Conservation (phyloP, 2,113 vertebrate genomes). For the Vulpes lagopus region DNA sequence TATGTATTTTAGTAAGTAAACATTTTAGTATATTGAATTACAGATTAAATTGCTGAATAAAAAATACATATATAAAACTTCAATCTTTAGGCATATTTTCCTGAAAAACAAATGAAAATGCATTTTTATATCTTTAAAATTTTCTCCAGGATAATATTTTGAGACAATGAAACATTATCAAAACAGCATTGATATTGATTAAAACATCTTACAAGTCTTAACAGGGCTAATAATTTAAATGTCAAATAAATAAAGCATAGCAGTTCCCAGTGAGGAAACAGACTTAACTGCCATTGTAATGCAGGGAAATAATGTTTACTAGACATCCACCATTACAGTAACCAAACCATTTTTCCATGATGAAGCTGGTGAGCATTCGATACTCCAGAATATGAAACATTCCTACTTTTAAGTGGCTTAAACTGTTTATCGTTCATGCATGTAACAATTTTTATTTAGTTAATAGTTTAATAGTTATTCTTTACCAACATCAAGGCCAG, state of each 20-base stretch:
- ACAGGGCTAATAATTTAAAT: constrained; percentile 84
- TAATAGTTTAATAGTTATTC: background rate
- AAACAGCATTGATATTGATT: constrained; percentile 86
- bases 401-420: background rate
- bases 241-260: constrained; percentile 80
- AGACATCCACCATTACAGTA: constrained; percentile 39
- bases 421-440: background rate
- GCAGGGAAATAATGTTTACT: constrained; percentile 42
- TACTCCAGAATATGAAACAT: background rate
- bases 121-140: constrained; percentile 58
- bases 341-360: constrained; percentile 15
- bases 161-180: constrained; percentile 83
- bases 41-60: background rate
- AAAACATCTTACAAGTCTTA: constrained; percentile 78
- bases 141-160: constrained; percentile 81
- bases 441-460: background rate
- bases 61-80: background rate
- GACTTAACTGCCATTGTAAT: constrained; percentile 67
- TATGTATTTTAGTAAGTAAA: background rate
- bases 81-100: constrained; percentile 72
- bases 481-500: background rate
- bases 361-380: constrained; percentile 21
- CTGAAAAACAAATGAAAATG: constrained; percentile 39
- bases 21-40: background rate
- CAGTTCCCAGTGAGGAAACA: constrained; percentile 81